These are phyloP conservation scores for Lepus townsendii DNA, from an alignment of 2,797 vertebrate species.

Conservation along the genomic window DNA sequence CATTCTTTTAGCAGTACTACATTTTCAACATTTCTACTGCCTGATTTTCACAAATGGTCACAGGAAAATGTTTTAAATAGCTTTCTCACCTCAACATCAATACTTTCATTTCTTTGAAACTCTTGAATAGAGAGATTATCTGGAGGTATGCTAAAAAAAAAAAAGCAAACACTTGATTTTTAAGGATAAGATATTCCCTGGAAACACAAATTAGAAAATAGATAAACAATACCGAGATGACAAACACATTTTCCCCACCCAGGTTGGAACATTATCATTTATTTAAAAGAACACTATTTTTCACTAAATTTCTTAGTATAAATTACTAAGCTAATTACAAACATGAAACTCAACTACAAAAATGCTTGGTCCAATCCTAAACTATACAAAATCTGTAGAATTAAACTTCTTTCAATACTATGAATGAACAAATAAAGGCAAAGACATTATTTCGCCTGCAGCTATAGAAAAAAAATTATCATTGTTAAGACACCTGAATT, in stretches of 20 bases:
- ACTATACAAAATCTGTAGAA: slow-evolving; percentile 44
- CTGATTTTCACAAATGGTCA: slow-evolving; percentile 47
- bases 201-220: slow-evolving; percentile 51
- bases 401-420: slow-evolving; percentile 30
- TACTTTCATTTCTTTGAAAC: slow-evolving; percentile 98
- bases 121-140: slow-evolving; percentile 99
- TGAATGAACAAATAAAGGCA: slow-evolving; percentile 16
- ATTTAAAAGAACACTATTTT: slow-evolving; percentile 47
- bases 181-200: slow-evolving; percentile 65
- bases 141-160: slow-evolving; percentile 94
- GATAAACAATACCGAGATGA: slow-evolving; percentile 31
- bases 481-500: background rate
- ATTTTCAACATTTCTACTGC: background rate
- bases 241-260: slow-evolving; percentile 10
- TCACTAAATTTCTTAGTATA: slow-evolving; percentile 40
- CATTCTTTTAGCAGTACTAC: slow-evolving; percentile 46
- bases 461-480: slow-evolving; percentile 44
- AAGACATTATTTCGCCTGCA: background rate
- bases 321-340: slow-evolving; percentile 37
- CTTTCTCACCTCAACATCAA: slow-evolving; percentile 96
- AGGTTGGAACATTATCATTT: slow-evolving; percentile 12
- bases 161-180: slow-evolving; percentile 65
- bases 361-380: slow-evolving; percentile 16
- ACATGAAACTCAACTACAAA: slow-evolving; percentile 28
- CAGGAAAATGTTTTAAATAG: slow-evolving; percentile 61